Evolutionary conservation across 2,797 vertebrate genomes (phyloP).

Genomic region (Aulostomus chinensis): DNA sequence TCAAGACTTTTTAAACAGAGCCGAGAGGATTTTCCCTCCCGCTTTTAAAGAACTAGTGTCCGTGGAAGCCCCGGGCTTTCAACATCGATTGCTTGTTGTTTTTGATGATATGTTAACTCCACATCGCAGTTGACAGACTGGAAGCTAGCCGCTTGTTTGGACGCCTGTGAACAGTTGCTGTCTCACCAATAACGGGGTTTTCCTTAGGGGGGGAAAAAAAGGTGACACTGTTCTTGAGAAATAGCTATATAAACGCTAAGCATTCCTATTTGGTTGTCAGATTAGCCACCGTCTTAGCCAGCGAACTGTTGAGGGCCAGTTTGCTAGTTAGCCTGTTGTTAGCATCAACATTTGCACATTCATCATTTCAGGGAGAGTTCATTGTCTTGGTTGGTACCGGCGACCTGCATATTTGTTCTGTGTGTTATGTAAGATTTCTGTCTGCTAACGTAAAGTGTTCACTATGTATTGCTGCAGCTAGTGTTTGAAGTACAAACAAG

Average conservation of each 20-base stretch:
- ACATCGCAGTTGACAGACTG: constrained; percentile 62
- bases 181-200: constrained; percentile 15
- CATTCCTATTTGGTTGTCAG: constrained; percentile 17
- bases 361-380: constrained; percentile 48
- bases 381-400: constrained; percentile 35
- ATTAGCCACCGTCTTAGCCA: constrained; percentile 22
- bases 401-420: neutral
- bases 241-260: constrained; percentile 15
- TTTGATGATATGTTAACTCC: constrained; percentile 60
- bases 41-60: constrained; percentile 6
- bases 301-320: constrained; percentile 30
- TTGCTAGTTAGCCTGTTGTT: constrained; percentile 70
- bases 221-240: constrained; percentile 18
- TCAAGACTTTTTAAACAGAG: constrained; percentile 39
- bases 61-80: constrained; percentile 19
- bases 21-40: constrained; percentile 20
- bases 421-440: constrained; percentile 3
- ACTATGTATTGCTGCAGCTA: constrained; percentile 6
- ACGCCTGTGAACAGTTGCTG: constrained; percentile 29
- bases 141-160: constrained; percentile 56
- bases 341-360: constrained; percentile 70
- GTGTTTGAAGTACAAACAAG: constrained; percentile 19
- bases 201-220: constrained; percentile 20
- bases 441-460: neutral
- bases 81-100: constrained; percentile 54